Base-by-base conservation (phyloP, 2,113 vertebrate genomes). In the Panurus biarmicus region DNA sequence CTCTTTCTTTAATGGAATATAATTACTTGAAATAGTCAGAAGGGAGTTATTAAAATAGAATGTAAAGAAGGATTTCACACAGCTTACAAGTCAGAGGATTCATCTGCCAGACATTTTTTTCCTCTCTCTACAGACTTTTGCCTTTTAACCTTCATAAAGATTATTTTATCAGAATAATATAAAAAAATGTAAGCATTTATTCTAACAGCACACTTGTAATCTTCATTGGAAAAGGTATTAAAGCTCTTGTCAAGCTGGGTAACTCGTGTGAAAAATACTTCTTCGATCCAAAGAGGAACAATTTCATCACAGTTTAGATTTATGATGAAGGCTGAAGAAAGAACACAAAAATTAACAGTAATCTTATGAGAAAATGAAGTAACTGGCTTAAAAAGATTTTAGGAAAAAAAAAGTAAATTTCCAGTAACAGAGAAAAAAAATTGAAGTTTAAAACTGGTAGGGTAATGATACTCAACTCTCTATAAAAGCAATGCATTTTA, bases 91-190 rank as follows among this genome's bases (percentile, higher is more conserved):
- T 62, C 50, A 85, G n/a, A 77, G 16, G 40, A 87, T 85, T 89
- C 29, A 80, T 81, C 45, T 88, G 23, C 15, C 22, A 90, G 64
- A 66, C 24, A 48, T 85, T 73, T 83, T 74, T 89, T 73, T 72
- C 22, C 24, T 89, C 48, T 84, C 36, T 94, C 36, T 91, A 45
- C 21, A 89, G 76, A 84, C 25, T 73, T 92, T 72, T 71, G 22
- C 11, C n/a, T 95, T 92, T 85, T 91, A 93, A 94, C 74, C 70
- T 76, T 85, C 21, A 72, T 87, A 93, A 89, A 95, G 72, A 85
- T 73, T 81, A 71, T 75, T 95, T 80, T 53, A 90, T 95, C 7
- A 10, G 57, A 93, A 79, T 54, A 26, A 50, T 87, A 75, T 87
- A 26, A 57, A 87, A 86, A 87, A n/a, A 3, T 69, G 15, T 71